Percentiles rank a stretch among this genome's conserved stretches.
phyloP scores from a whole-genome alignment of 2,797 vertebrate genomes.

The Rhinogobio ventralis region DNA sequence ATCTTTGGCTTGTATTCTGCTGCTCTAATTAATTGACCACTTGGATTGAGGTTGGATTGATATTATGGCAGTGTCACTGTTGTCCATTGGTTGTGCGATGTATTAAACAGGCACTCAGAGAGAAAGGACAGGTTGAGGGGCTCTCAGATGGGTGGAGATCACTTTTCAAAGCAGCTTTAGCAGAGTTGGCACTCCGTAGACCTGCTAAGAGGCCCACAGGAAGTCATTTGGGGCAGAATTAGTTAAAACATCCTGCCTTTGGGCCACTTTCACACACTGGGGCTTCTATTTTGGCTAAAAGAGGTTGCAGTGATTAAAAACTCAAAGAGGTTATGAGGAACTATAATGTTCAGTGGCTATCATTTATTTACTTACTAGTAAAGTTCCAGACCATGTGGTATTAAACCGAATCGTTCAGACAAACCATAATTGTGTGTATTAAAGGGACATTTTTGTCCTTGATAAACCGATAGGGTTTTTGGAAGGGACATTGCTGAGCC shows the following conservation, averaged over 20 bases:
- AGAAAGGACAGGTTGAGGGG: conserved; percentile 14
- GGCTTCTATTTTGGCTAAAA: conserved; percentile 53
- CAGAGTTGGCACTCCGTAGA: conserved; percentile 57
- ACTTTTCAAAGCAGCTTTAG: conserved; percentile 56
- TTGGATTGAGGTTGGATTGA: not conserved
- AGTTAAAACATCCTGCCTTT: conserved; percentile 66
- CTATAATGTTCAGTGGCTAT: conserved; percentile 35
- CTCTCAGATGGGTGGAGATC: conserved; percentile 61
- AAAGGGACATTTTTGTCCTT: conserved; percentile 38
- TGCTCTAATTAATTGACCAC: not conserved
- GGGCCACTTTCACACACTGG: conserved; percentile 61
- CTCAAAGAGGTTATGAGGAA: not conserved
- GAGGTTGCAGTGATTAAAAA: conserved; percentile 41
- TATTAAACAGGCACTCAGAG: conserved; percentile 63
- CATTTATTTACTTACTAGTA: conserved; percentile 27
- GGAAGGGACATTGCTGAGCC: not conserved
- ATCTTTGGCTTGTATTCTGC: conserved; percentile 22
- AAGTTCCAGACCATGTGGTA: conserved; percentile 1
- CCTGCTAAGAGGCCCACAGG: conserved; percentile 60
- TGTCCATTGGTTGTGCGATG: conserved; percentile 62
- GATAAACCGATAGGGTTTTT: conserved; percentile 8
- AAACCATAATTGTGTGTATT: conserved; percentile 30
- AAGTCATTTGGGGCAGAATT: conserved; percentile 68
- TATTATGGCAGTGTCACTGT: conserved; percentile 2
- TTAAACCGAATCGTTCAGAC: not conserved